phyloP scores from a whole-genome alignment of 2,888 invertebrate genomes.

The Stenchaetothrips biformis region DNA sequence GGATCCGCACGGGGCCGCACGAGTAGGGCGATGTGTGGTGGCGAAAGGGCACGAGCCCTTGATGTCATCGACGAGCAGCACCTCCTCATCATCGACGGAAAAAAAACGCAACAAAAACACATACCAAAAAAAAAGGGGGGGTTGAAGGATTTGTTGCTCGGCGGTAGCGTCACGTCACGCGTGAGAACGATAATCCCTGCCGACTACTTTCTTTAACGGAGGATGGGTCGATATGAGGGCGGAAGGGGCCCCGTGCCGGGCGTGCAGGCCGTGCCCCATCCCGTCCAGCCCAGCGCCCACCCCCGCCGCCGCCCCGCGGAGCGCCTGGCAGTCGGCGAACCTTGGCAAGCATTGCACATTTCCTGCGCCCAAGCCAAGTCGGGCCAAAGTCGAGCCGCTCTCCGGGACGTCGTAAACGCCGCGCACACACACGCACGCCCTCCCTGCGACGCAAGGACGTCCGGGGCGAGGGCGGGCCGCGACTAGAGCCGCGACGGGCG shows the following conservation, averaged over 20 bases:
- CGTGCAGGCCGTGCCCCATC: too few relatives aligned
- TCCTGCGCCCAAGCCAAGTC: not conserved
- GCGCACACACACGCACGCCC: too few relatives aligned
- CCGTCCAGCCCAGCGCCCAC: not conserved
- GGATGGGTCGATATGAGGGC: constrained; percentile 12
- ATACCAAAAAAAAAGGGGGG: not conserved
- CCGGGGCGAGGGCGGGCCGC: too few relatives aligned
- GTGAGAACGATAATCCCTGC: not conserved
- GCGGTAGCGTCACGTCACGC: not conserved
- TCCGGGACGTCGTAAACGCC: too few relatives aligned
- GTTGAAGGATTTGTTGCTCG: not conserved
- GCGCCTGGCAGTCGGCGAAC: not conserved
- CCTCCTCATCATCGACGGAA: too few relatives aligned
- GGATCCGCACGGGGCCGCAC: not conserved
- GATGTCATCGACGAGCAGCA: too few relatives aligned
- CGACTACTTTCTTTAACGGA: not conserved
- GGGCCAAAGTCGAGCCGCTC: not conserved
- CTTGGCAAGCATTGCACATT: not conserved
- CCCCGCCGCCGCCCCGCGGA: not conserved
- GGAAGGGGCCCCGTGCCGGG: not conserved
- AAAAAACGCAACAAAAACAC: not conserved
- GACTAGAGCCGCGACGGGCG: too few relatives aligned
- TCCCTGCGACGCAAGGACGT: too few relatives aligned
- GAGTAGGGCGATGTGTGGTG: not conserved
- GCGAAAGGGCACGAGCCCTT: not conserved